Conservation (phyloP, 53 echinoderm and acorn worm genomes). For the Apostichopus leukothele region DNA sequence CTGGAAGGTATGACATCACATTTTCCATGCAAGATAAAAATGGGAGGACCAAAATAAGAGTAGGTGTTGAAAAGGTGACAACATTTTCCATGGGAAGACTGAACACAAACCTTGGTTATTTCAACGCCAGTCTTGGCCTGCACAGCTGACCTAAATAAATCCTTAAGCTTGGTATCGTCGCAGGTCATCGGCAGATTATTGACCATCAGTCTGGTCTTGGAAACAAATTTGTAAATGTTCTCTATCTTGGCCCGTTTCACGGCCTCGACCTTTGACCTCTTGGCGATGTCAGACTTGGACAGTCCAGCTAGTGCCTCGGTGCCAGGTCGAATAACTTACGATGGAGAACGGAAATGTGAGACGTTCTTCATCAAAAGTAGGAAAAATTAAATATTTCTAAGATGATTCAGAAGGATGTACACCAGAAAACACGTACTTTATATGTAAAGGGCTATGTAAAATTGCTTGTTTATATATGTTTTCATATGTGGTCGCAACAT, state of each 20-base stretch:
- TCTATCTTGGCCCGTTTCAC: constrained; percentile 81
- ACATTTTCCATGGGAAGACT: too few relatives aligned
- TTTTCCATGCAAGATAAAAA: too few relatives aligned
- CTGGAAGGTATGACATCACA: too few relatives aligned
- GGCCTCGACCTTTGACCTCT: constrained; percentile 82
- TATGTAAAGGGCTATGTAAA: too few relatives aligned
- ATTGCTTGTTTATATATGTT: too few relatives aligned
- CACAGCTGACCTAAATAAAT: constrained; percentile 61
- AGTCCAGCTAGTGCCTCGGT: constrained; percentile 79
- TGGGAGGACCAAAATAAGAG: too few relatives aligned
- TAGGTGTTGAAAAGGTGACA: too few relatives aligned
- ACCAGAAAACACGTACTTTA: too few relatives aligned
- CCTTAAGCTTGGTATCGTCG: constrained; percentile 64
- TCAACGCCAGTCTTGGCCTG: constrained; percentile 66
- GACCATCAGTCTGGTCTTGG: constrained; percentile 78
- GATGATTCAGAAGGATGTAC: too few relatives aligned
- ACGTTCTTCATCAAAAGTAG: neutral
- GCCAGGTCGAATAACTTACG: constrained; percentile 83
- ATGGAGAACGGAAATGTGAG: neutral
- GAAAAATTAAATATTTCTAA: neutral
- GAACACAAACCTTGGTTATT: constrained; percentile 67
- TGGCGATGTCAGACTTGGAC: constrained; percentile 69
- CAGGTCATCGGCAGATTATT: constrained; percentile 87
- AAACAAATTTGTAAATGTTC: constrained; percentile 86
- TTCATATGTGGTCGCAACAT: too few relatives aligned